phyloP scores from a whole-genome alignment of 2,888 invertebrate genomes.

The Limenitis camilla region DNA sequence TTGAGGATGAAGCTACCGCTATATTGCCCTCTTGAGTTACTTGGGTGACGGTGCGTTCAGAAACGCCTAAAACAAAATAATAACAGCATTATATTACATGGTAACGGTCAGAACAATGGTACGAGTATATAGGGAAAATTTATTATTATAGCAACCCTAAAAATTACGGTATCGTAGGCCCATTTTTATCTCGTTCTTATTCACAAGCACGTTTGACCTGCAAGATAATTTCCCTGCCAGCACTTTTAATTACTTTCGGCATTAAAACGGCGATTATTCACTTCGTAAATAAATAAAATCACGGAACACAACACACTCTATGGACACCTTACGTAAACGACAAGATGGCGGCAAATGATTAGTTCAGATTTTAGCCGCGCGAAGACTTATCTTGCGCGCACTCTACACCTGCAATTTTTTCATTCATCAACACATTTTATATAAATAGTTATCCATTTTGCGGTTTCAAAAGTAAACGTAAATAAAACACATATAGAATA shows the following conservation, averaged over 20 bases:
- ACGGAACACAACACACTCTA: background rate
- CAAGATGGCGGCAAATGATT: background rate
- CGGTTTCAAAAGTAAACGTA: too few species aligned
- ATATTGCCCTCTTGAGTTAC: background rate
- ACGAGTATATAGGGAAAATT: background rate
- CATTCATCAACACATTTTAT: too few species aligned
- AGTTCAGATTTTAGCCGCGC: background rate
- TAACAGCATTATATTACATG: background rate
- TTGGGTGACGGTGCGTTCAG: background rate
- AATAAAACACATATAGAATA: too few species aligned
- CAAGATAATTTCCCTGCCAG: background rate
- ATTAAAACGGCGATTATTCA: background rate
- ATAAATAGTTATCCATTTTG: too few species aligned
- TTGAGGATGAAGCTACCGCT: background rate
- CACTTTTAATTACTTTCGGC: background rate
- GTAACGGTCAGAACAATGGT: background rate
- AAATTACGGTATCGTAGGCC: background rate
- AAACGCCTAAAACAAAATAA: background rate
- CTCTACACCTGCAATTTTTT: too few species aligned
- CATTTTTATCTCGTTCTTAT: background rate
- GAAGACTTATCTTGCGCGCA: background rate
- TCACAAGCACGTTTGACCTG: background rate
- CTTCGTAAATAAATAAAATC: background rate
- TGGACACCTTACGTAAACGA: too few species aligned
- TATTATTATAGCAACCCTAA: background rate